A percentile compares a stretch with the other conserved stretches of the same genome.
Evolutionary conservation across 2,888 invertebrate genomes (phyloP).

Genomic region (Eubasilissa splendida): DNA sequence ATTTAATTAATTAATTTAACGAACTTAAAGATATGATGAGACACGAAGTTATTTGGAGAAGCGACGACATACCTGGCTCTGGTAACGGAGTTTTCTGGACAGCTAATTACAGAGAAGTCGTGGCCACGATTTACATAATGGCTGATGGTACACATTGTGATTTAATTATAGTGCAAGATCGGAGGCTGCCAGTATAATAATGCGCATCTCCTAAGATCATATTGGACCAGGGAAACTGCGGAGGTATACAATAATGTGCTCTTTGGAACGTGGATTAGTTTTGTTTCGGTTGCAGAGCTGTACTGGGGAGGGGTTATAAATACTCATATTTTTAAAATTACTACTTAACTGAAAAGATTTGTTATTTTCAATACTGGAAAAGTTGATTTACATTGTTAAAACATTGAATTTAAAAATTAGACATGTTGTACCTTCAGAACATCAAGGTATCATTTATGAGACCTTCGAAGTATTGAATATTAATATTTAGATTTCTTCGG

Average conservation of each 20-base stretch:
- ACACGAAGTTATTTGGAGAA: conserved; percentile 17
- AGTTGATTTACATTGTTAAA: too few species aligned
- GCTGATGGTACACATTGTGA: conserved; percentile 49
- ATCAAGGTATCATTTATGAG: too few species aligned
- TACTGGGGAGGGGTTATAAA: too few species aligned
- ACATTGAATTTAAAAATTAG: too few species aligned
- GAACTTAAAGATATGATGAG: background rate
- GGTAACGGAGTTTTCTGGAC: background rate
- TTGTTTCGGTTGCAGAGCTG: background rate
- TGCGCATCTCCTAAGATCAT: conserved; percentile 16
- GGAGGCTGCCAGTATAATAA: conserved; percentile 41
- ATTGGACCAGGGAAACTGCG: conserved; percentile 1
- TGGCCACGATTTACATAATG: conserved; percentile 58
- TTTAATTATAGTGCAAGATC: conserved; percentile 52
- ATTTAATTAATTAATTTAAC: background rate
- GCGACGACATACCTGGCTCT: background rate
- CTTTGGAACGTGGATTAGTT: background rate
- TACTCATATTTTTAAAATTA: too few species aligned
- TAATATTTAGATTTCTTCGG: too few species aligned
- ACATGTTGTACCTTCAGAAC: too few species aligned
- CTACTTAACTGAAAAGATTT: too few species aligned
- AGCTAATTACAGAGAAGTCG: conserved; percentile 50
- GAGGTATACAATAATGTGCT: background rate
- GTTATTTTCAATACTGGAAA: too few species aligned
- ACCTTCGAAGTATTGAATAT: too few species aligned